phyloP scores from a whole-genome alignment of 2,113 vertebrate genomes.

The Illadopsis cleaveri region DNA sequence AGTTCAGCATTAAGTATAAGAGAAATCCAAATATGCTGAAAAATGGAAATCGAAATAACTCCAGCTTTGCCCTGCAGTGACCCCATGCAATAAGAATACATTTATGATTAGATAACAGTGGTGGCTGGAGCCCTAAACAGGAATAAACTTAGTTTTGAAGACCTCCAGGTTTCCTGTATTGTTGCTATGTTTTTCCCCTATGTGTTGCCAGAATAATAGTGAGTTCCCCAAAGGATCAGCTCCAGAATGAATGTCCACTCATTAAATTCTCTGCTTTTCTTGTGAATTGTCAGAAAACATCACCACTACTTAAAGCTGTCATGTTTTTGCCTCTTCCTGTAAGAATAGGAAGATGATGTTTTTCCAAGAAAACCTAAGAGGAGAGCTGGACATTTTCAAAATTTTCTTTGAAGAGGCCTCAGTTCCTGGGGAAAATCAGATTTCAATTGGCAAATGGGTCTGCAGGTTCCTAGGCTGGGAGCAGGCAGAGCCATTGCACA shows the following conservation, averaged over 20 bases:
- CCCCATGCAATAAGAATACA: background rate
- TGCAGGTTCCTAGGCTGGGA: background rate
- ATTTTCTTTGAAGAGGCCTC: background rate
- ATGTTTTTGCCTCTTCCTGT: background rate
- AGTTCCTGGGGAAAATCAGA: background rate
- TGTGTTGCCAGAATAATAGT: background rate
- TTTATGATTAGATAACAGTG: background rate
- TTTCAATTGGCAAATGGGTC: background rate
- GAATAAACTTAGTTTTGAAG: conserved; percentile 2
- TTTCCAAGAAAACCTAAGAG: background rate
- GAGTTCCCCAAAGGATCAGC: background rate
- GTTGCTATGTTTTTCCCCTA: background rate
- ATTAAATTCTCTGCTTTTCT: background rate
- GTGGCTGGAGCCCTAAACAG: background rate
- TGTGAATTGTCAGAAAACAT: background rate
- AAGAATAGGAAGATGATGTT: background rate
- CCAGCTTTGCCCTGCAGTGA: background rate
- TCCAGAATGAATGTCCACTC: background rate
- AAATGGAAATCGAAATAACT: conserved; percentile 13
- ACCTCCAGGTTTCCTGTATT: background rate
- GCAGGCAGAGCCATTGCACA: background rate
- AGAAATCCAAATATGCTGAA: conserved; percentile 29
- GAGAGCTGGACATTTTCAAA: background rate
- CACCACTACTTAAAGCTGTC: background rate
- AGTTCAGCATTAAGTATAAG: background rate